Percentiles rank a stretch among this genome's conserved stretches.
phyloP scores from a whole-genome alignment of 53 echinoderm and acorn worm species.

The Actinopyga echinites region DNA sequence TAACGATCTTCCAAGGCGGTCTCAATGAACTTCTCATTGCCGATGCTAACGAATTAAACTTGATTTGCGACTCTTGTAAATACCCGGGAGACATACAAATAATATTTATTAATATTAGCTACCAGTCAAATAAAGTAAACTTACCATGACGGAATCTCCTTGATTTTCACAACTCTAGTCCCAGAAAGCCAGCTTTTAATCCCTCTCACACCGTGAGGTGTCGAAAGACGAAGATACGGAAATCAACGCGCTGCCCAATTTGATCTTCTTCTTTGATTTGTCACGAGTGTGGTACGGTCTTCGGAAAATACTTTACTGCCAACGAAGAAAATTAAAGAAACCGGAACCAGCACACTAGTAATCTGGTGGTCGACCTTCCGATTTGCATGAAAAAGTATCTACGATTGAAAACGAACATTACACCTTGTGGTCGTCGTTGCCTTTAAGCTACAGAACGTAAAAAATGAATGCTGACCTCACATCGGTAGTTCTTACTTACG shows the following conservation, averaged over 20 bases:
- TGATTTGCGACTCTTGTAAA: background rate
- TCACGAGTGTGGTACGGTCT: background rate
- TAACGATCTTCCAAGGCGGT: background rate
- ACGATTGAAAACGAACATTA: conserved; percentile 4
- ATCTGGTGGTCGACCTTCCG: background rate
- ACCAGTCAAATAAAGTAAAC: background rate
- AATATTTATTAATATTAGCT: conserved; percentile 32
- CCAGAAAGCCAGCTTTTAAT: conserved; percentile 23
- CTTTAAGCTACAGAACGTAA: background rate
- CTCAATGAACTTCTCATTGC: background rate
- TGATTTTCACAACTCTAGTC: background rate
- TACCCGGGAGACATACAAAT: conserved; percentile 5
- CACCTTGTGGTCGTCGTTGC: background rate
- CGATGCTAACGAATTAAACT: conserved; percentile 13
- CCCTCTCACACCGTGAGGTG: conserved; percentile 20
- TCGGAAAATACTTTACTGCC: background rate
- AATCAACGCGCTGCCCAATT: background rate
- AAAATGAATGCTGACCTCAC: conserved; percentile 15
- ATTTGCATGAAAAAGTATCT: conserved; percentile 19
- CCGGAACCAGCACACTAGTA: background rate
- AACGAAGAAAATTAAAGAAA: background rate
- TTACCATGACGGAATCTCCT: conserved; percentile 24
- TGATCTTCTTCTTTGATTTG: conserved; percentile 13
- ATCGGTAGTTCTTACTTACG: conserved; percentile 13
- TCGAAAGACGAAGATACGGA: conserved; percentile 1